phyloP scores from a whole-genome alignment of 2,113 vertebrate genomes.

The Garra rufa region DNA sequence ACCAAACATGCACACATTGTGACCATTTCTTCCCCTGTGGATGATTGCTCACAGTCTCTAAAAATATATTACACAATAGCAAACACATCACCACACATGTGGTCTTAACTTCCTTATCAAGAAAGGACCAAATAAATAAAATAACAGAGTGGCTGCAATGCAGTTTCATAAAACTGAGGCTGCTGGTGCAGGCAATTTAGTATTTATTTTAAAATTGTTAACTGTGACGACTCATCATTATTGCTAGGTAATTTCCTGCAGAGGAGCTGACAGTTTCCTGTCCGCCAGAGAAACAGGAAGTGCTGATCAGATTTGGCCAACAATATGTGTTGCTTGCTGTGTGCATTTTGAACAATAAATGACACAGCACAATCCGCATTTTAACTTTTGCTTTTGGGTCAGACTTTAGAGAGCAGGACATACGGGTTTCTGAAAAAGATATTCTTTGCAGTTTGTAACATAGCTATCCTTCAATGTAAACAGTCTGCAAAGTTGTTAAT shows the following conservation, averaged over 20 bases:
- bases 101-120: background rate
- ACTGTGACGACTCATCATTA: background rate
- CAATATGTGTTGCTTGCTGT: conserved; percentile 31
- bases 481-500: too few relatives aligned
- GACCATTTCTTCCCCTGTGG: background rate
- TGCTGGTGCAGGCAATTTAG: background rate
- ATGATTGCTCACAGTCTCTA: background rate
- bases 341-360: background rate
- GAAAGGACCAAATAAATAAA: background rate
- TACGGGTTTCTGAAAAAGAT: too few relatives aligned
- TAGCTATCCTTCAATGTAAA: too few relatives aligned
- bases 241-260: conserved; percentile 54
- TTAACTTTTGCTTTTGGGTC: background rate
- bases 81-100: background rate
- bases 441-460: too few relatives aligned
- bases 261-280: conserved; percentile 61
- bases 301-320: background rate
- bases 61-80: background rate
- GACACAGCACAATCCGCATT: background rate
- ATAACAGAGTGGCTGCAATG: background rate
- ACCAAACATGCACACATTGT: background rate
- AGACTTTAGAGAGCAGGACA: too few relatives aligned
- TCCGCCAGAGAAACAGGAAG: conserved; percentile 61
- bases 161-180: background rate
- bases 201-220: background rate